Evolutionary conservation across 2,113 vertebrate species (phyloP).

Genomic region (Mirounga angustirostris): DNA sequence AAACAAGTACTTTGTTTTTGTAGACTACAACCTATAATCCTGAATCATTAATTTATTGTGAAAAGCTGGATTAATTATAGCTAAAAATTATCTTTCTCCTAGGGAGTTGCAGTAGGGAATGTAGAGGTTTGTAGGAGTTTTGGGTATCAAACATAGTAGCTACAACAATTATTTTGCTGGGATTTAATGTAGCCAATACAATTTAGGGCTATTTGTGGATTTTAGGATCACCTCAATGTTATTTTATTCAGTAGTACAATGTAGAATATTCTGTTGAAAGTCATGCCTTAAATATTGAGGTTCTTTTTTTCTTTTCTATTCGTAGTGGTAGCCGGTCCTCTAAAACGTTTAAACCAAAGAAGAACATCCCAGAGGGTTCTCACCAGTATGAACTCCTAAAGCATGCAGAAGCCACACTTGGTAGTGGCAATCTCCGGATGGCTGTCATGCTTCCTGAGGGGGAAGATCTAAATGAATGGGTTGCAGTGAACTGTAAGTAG

Average conservation of each 20-base stretch:
- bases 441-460: constrained; percentile 94
- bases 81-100: background rate
- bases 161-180: background rate
- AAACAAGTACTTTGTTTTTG: background rate
- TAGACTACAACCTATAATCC: background rate
- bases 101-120: background rate
- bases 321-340: constrained; percentile 92
- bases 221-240: background rate
- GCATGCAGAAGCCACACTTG: constrained; percentile 93
- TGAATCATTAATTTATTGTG: constrained; percentile 32
- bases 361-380: constrained; percentile 94
- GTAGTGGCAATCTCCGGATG: constrained; percentile 93
- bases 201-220: constrained; percentile 22
- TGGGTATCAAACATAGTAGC: background rate
- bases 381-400: constrained; percentile 94
- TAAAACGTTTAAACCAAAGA: constrained; percentile 95
- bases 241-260: background rate
- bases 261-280: background rate
- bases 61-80: background rate
- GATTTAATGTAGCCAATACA: background rate
- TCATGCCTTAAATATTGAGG: constrained; percentile 39
- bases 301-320: constrained; percentile 38
- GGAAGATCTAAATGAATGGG: constrained; percentile 93
- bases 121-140: background rate
- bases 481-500: constrained; percentile 94